Evolutionary conservation across 2,113 vertebrate species (phyloP).

Genomic region (Castor canadensis): DNA sequence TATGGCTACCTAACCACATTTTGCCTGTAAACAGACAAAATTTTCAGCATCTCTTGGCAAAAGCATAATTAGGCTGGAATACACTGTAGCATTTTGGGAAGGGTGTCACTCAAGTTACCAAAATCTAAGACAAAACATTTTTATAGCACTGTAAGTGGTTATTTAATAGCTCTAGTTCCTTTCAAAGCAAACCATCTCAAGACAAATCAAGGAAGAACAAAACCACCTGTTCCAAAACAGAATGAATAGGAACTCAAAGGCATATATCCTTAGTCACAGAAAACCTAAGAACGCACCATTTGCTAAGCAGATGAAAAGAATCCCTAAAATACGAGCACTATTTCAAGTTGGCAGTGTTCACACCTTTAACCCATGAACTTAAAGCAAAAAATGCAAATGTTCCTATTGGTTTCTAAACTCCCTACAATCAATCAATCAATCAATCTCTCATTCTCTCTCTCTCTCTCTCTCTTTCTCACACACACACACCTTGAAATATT

Average conservation of each 20-base stretch:
- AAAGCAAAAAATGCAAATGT: background rate
- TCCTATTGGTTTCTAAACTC: background rate
- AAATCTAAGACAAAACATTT: background rate
- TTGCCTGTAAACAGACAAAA: conserved; percentile 1
- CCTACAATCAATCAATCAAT: too few relatives aligned
- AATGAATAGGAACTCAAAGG: background rate
- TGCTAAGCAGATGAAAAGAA: conserved; percentile 17
- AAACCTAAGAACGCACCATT: conserved; percentile 9
- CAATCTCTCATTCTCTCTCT: too few relatives aligned
- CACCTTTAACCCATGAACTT: background rate
- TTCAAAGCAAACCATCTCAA: background rate
- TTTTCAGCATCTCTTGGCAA: conserved; percentile 18
- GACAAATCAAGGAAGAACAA: background rate
- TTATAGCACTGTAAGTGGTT: background rate
- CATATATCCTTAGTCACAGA: background rate
- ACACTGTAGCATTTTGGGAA: background rate
- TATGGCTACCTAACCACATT: background rate
- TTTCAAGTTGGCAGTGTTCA: background rate
- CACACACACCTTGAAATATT: background rate
- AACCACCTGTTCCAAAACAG: background rate
- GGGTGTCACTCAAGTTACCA: background rate
- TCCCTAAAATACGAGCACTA: background rate
- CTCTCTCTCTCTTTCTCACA: too few relatives aligned
- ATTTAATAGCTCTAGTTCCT: background rate
- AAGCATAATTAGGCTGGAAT: conserved; percentile 39